Base-by-base conservation (phyloP, 2,888 invertebrate species). In the Cephalotes varians region DNA sequence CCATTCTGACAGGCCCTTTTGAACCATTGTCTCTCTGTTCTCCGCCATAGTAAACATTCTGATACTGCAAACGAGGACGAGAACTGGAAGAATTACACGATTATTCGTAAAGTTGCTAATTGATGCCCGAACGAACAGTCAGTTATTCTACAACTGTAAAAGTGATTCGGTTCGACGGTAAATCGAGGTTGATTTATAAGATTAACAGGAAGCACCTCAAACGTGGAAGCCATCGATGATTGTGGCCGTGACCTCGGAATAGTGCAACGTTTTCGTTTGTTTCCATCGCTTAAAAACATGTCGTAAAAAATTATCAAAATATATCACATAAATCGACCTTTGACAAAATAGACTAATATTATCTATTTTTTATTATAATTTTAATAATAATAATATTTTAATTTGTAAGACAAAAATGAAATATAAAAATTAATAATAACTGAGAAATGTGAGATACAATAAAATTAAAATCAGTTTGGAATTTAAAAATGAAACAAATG, bases 1-100 rank as follows among this genome's bases (percentile, higher is more conserved):
- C 94, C 94, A 94, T 67, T 93, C 92, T 5, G 92, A 91, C 47
- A 94, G 82, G 5, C 91, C 91, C 67, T 90, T 92, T 12, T 93
- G 93, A 5, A 91, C 72, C 5, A 84, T 79, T 0, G 64, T 64
- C 4, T 86, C 74, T 31, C 85, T 86, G 34, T 89, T 91, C 25
- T 92, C 91, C 28, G 83, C 77, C 85, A 90, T 88, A 1, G 80
- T 83, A 6, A 87, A 81, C 90, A 91, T 89, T 40, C 28, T 84
- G 0, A 21, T 6, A 28, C 25, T 31, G 18, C 44, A 64, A 31
- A 54, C 3, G 2, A 73, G 5, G n/a, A 28, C 12, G 25, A 37
- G 2, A 51, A 54, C 4, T 54, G 6, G 10, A 12, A 4, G 18
- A 49, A 2, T 69, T 31, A 18, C 10, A 9, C 0, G 31, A 28